These are phyloP conservation scores for Watsonalla cultraria DNA, from an alignment of 2,888 invertebrate species.

Conservation along the genomic window DNA sequence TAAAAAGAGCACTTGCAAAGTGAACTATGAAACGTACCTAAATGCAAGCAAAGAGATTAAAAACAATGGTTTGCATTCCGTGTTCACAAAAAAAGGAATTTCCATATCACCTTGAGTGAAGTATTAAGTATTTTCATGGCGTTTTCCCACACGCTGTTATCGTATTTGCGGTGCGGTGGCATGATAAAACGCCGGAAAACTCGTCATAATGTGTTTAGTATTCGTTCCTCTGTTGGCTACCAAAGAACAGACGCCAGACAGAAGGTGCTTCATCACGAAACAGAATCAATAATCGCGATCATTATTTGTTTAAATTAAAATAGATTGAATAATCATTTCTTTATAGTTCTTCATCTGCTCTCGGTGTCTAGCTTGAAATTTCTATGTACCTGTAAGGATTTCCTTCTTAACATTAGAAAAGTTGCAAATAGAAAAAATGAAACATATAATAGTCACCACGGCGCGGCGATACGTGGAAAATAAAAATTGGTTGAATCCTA, in stretches of 20 bases:
- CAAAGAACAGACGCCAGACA: conserved; percentile 42
- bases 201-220: conserved; percentile 66
- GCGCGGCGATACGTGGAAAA: too few species aligned
- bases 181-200: conserved; percentile 45
- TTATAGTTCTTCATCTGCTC: too few species aligned
- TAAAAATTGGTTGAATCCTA: too few species aligned
- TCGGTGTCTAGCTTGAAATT: too few species aligned
- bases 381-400: too few species aligned
- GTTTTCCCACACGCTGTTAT: conserved; percentile 36
- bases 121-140: conserved; percentile 42
- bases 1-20: conserved; percentile 26
- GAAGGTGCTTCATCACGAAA: conserved; percentile 1
- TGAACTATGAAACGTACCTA: conserved; percentile 37
- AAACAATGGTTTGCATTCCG: conserved; percentile 14
- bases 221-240: conserved; percentile 27
- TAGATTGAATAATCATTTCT: too few species aligned
- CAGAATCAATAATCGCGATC: too few species aligned
- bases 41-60: conserved; percentile 16
- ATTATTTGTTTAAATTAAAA: too few species aligned
- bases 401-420: too few species aligned
- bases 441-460: too few species aligned
- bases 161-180: conserved; percentile 35
- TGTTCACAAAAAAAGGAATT: conserved; percentile 10
- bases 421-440: too few species aligned
- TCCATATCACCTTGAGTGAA: conserved; percentile 34